These are phyloP conservation scores for Orycteropus afer DNA, from an alignment of 2,113 vertebrate genomes.

Conservation along the genomic window DNA sequence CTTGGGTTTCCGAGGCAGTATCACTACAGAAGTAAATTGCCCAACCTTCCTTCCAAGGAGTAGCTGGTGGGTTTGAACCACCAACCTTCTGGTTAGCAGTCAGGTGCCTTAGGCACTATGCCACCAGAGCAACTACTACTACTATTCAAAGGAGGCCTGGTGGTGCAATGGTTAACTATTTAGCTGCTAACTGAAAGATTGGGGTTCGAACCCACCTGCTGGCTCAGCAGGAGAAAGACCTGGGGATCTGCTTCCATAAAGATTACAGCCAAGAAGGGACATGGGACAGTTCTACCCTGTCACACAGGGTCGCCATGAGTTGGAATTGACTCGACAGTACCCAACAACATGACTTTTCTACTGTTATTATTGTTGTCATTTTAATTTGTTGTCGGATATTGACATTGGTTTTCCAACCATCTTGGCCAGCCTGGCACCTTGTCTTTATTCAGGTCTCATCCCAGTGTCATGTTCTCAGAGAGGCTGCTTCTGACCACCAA, in stretches of 20 bases:
- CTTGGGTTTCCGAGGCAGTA: no score
- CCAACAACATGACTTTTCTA: neutral
- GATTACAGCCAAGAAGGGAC: neutral
- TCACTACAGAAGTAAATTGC: no score
- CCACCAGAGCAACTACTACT: neutral
- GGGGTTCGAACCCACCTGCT: neutral
- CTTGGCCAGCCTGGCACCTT: neutral
- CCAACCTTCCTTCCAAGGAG: no score
- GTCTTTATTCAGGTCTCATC: neutral
- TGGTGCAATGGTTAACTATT: neutral
- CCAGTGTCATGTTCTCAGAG: neutral
- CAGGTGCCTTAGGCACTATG: no score
- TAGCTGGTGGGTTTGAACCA: no score
- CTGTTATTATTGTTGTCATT: neutral
- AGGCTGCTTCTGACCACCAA: neutral
- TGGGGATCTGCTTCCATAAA: neutral
- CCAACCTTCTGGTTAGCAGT: no score
- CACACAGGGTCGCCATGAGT: neutral
- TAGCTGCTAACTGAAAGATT: neutral
- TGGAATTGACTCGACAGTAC: neutral
- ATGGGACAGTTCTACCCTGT: neutral
- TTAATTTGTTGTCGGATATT: neutral
- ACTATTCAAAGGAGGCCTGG: neutral
- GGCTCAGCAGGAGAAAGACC: neutral
- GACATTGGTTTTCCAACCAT: neutral